Evolutionary conservation across 2,888 invertebrate genomes (phyloP).

Genomic region (Cryptocephalus moraei): DNA sequence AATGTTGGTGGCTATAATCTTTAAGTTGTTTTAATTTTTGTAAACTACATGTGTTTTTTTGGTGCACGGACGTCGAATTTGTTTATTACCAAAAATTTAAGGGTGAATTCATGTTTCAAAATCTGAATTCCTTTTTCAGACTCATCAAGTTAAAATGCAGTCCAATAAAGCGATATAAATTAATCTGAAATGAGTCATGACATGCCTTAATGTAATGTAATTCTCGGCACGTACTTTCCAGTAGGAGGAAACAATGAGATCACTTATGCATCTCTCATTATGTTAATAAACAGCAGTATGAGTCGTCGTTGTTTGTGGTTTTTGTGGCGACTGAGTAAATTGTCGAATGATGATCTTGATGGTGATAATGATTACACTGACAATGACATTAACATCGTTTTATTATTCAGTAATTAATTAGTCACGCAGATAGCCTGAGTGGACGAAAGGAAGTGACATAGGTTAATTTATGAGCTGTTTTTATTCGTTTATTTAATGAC

Average conservation of each 20-base stretch:
- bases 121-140: too few relatives aligned
- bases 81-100: too few relatives aligned
- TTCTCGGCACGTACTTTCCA: constrained; percentile 24
- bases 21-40: too few relatives aligned
- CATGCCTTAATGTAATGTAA: constrained; percentile 21
- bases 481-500: too few relatives aligned
- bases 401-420: constrained; percentile 3
- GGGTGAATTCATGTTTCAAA: too few relatives aligned
- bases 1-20: too few relatives aligned
- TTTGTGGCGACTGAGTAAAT: neutral
- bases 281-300: constrained; percentile 1
- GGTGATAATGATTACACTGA: constrained; percentile 1
- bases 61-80: too few relatives aligned
- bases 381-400: neutral
- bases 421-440: neutral
- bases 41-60: too few relatives aligned
- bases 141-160: neutral
- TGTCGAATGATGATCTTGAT: neutral
- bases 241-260: constrained; percentile 28
- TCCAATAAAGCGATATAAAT: neutral
- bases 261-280: constrained; percentile 19
- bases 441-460: too few relatives aligned
- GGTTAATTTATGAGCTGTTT: too few relatives aligned
- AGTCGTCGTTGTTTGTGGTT: neutral
- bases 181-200: neutral